Conservation (phyloP, 2,113 vertebrate genomes). For the Tamias sibiricus region DNA sequence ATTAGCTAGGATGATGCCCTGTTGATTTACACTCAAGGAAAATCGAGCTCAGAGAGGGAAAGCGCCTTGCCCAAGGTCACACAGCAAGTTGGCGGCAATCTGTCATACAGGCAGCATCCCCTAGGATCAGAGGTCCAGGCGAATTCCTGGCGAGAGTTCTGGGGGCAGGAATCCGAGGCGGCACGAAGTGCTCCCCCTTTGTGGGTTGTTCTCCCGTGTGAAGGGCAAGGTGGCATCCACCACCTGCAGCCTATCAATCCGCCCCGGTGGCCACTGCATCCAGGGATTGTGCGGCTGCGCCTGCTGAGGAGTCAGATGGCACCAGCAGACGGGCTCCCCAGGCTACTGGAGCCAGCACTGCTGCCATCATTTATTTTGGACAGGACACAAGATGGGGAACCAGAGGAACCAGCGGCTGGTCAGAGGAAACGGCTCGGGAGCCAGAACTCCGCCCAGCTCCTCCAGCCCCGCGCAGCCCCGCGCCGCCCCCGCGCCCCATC, state of each 20-base stretch:
- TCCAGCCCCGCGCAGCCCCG: not conserved
- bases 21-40: not conserved
- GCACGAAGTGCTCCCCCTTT: fast-evolving
- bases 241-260: not conserved
- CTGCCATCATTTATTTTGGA: conserved; percentile 71
- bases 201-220: not conserved
- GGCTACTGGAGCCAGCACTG: conserved; percentile 1
- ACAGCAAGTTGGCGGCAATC: not conserved
- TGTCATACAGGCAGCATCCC: not conserved
- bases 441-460: too few species aligned
- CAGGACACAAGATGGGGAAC: conserved; percentile 37
- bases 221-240: conserved; percentile 3
- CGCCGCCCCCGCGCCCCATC: fast-evolving
- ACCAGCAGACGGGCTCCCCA: conserved; percentile 72
- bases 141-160: not conserved
- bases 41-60: not conserved
- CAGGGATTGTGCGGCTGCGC: not conserved
- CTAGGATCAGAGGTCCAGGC: not conserved
- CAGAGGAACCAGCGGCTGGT: conserved; percentile 57
- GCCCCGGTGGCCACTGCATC: not conserved
- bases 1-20: not conserved
- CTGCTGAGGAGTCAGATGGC: conserved; percentile 75
- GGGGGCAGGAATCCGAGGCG: not conserved
- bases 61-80: conserved; percentile 66
- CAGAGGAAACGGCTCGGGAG: not conserved